These are phyloP conservation scores for Diarsia rubi DNA, from an alignment of 2,888 invertebrate species.

Conservation along the genomic window DNA sequence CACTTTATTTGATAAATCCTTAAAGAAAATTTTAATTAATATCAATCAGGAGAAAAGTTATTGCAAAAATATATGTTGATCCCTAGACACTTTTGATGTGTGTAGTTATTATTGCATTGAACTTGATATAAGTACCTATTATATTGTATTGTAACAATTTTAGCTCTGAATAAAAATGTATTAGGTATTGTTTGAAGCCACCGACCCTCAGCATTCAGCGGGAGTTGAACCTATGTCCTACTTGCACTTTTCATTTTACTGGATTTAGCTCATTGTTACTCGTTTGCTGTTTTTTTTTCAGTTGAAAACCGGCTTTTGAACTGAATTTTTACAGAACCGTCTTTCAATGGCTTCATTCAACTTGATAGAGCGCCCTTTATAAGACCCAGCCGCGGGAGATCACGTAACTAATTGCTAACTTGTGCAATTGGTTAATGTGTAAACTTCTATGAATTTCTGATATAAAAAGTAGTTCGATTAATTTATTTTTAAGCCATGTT, in stretches of 20 bases:
- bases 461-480: too few relatives aligned
- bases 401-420: neutral
- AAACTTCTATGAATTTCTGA: neutral
- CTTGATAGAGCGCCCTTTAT: neutral
- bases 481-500: neutral
- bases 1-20: too few relatives aligned
- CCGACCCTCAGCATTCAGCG: neutral
- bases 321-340: neutral
- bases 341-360: neutral
- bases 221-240: neutral
- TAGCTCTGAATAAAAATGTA: too few relatives aligned
- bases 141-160: too few relatives aligned
- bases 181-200: neutral
- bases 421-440: neutral
- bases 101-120: too few relatives aligned
- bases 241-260: neutral
- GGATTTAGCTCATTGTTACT: neutral
- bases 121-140: too few relatives aligned
- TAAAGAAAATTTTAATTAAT: too few relatives aligned
- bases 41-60: too few relatives aligned
- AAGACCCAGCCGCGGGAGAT: neutral
- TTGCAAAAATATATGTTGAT: too few relatives aligned
- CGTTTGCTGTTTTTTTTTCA: neutral
- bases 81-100: too few relatives aligned
- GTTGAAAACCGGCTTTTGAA: neutral